Conservation (phyloP, 2,113 vertebrate species). For the Corydoras sp. region DNA sequence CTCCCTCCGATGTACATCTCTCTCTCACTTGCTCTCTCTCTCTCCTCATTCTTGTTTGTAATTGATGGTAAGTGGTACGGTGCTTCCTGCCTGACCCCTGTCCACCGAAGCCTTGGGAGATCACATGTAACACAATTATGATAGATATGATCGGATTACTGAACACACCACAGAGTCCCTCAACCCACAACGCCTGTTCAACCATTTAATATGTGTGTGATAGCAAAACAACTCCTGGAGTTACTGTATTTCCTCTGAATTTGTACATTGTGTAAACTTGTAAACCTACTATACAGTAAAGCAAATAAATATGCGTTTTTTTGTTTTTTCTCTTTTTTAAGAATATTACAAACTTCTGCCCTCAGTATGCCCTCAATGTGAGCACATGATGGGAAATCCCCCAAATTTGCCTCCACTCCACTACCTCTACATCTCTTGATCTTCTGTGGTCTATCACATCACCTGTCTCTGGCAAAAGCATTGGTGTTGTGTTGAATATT, state of each 20-base stretch:
- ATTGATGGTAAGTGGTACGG: constrained; percentile 90
- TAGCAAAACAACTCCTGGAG: background rate
- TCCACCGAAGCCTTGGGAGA: constrained; percentile 82
- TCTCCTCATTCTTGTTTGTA: constrained; percentile 77
- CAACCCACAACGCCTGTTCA: constrained; percentile 61
- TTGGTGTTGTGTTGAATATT: constrained; percentile 35
- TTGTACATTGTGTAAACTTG: no score
- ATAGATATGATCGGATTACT: constrained; percentile 87
- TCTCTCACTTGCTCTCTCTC: constrained; percentile 45
- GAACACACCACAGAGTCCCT: constrained; percentile 54
- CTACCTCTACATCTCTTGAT: background rate
- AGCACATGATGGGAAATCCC: no score
- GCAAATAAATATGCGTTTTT: no score
- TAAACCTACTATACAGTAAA: background rate
- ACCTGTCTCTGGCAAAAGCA: constrained; percentile 22
- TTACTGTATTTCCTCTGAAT: background rate
- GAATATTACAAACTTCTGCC: no score
- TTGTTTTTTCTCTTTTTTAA: no score
- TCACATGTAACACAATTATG: constrained; percentile 92
- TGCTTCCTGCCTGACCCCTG: constrained; percentile 80
- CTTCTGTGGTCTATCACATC: background rate
- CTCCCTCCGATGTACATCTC: constrained; percentile 69
- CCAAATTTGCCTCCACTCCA: background rate
- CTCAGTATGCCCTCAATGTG: no score
- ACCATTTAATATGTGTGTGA: constrained; percentile 33